Conservation (phyloP, 2,888 invertebrate species). For the Aphrophora alni region DNA sequence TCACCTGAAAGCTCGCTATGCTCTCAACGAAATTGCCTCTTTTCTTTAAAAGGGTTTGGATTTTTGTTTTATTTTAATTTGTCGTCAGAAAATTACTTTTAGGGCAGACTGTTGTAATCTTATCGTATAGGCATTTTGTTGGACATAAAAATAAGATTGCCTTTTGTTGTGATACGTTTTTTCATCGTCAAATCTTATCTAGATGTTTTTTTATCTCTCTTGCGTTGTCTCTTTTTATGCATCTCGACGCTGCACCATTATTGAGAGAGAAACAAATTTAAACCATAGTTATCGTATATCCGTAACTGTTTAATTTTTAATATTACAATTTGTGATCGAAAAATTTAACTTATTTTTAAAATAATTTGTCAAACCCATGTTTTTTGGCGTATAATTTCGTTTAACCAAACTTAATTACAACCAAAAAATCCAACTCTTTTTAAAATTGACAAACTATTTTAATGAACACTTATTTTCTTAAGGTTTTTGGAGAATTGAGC, state of each 20-base stretch:
- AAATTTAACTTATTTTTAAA: too few species aligned
- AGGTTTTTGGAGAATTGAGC: too few species aligned
- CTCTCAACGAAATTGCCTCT: background rate
- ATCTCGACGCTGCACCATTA: background rate
- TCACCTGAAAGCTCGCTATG: background rate
- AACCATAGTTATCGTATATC: too few species aligned
- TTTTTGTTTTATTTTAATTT: background rate
- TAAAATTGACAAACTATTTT: too few species aligned
- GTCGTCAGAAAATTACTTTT: background rate
- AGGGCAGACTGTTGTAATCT: background rate
- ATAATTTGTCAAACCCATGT: too few species aligned
- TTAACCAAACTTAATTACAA: too few species aligned
- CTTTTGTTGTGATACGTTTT: background rate
- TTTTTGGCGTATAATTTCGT: too few species aligned
- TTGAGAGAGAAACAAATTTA: too few species aligned
- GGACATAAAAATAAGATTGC: conserved; percentile 9
- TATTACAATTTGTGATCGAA: too few species aligned
- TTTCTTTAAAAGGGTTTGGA: background rate
- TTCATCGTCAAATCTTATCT: background rate
- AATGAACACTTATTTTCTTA: too few species aligned
- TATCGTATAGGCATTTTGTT: background rate
- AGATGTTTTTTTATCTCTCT: background rate
- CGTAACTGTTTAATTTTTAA: too few species aligned
- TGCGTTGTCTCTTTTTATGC: background rate
- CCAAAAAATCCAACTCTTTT: too few species aligned